A percentile compares a stretch with the other conserved stretches of the same genome.
Conservation (phyloP, 2,888 invertebrate species). For the Hyles lineata region DNA sequence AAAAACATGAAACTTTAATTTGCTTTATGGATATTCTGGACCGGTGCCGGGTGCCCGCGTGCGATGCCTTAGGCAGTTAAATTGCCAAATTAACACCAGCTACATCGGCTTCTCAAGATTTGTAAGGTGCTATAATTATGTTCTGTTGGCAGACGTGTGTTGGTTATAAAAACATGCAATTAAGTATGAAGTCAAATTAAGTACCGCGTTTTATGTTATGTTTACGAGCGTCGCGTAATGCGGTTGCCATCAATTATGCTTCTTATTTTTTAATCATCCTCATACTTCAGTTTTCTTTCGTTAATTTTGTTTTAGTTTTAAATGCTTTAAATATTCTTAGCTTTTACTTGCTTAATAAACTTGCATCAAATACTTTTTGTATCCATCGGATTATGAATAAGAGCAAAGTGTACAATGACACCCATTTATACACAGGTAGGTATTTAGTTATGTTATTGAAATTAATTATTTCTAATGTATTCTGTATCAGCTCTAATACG, state of each 20-base stretch:
- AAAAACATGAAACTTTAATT: conserved; percentile 28
- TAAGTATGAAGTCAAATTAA: not conserved
- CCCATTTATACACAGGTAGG: not conserved
- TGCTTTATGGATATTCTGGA: conserved; percentile 19
- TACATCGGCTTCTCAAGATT: not conserved
- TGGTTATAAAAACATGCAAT: not conserved
- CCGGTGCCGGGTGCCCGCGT: not conserved
- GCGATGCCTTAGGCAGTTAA: conserved; percentile 6
- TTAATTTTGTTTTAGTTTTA: too few relatives aligned
- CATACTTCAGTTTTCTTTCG: too few relatives aligned
- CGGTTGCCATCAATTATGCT: too few relatives aligned
- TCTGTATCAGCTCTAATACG: too few relatives aligned
- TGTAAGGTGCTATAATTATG: not conserved
- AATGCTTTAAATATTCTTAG: too few relatives aligned
- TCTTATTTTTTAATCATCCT: too few relatives aligned
- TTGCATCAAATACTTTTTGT: too few relatives aligned
- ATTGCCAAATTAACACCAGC: conserved; percentile 20
- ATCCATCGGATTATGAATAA: too few relatives aligned
- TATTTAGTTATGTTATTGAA: not conserved
- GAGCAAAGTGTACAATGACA: too few relatives aligned
- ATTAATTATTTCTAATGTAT: not conserved
- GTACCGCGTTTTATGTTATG: too few relatives aligned
- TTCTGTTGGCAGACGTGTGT: not conserved
- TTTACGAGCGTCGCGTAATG: too few relatives aligned
- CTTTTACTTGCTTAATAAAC: too few relatives aligned